Conservation (phyloP, 1,140 invertebrate species). For the Apolygus lucorum region DNA sequence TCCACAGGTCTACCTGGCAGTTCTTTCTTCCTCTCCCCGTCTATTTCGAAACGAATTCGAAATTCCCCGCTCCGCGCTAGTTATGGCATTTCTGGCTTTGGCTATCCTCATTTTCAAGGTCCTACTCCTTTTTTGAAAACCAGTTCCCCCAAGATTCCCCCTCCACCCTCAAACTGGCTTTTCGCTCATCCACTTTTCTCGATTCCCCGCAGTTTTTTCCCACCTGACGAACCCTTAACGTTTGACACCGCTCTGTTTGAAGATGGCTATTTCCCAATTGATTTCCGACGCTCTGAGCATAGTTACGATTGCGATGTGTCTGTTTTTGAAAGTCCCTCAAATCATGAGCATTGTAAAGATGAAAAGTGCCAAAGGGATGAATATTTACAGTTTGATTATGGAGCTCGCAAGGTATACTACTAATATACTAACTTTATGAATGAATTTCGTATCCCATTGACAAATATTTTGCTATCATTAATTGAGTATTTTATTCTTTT, state of each 20-base stretch:
- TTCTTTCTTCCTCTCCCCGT: too few relatives aligned
- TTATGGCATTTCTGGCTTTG: conserved; percentile 12
- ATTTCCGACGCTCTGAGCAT: conserved; percentile 52
- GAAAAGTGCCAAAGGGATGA: conserved; percentile 52
- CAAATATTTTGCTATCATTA: neutral
- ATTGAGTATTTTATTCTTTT: conserved; percentile 5
- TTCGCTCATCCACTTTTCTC: neutral
- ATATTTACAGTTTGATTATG: conserved; percentile 50
- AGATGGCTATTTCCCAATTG: conserved; percentile 29
- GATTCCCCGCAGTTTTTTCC: neutral
- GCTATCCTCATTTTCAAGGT: conserved; percentile 12
- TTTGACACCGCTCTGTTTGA: neutral
- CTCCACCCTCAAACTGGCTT: neutral
- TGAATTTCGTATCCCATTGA: too few relatives aligned
- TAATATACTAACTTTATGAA: too few relatives aligned
- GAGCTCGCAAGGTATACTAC: conserved; percentile 52
- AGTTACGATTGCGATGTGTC: conserved; percentile 55
- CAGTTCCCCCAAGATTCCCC: neutral
- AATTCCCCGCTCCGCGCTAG: neutral
- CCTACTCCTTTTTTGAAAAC: conserved; percentile 1
- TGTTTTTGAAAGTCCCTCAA: conserved; percentile 61
- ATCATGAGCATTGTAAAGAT: conserved; percentile 50
- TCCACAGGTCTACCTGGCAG: too few relatives aligned
- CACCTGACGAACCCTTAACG: neutral
- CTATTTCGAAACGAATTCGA: too few relatives aligned